Evolutionary conservation across 2,113 vertebrate genomes (phyloP), one percentile per base, ranked within the genome.

Genomic region (Channa argus): DNA sequence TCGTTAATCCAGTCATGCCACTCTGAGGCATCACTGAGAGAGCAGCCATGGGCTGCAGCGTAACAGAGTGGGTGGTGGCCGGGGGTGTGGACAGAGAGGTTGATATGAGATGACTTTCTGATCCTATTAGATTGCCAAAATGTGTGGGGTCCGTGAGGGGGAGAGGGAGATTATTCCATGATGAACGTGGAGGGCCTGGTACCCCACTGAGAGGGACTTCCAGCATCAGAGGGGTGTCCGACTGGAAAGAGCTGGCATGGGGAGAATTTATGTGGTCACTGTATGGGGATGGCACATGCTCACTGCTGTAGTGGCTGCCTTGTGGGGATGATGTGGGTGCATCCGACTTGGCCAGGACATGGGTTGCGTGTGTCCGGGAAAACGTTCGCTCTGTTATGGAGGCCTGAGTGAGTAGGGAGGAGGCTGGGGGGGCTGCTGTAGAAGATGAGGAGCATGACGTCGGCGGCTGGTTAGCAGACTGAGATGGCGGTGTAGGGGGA

Each of bases 61-160:
- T 96, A 90, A 96, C 95, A 82, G 97, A 97, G 94, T 97, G 96
- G 81, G 95, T 95, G 79, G 95, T 96, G 91, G 96, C 95, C 51
- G 97, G 97, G 9, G 98, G 97, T 12, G 98, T 99, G 91, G 97
- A 99, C 38, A 99, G 95, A 66, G 98, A 96, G 2, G 97, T 99
- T 93, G 98, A 98, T 60, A 99, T 95, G 76, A 99, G 96, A 90
- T 98, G 98, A 86, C 96, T 95, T 74, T 98, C 97, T 49, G 96
- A 93, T 75, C 94, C 95, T 1, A 99, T 94, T 78, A 99, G 96
- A 93, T 95, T 96, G 86, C 96, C 96, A 79, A 98, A 99, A 50
- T 96, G 96, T 58, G 96, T 92, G 69, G 97, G 94, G 75, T 99
- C 98, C 4, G 96, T 93, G 51, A 99, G 94, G 83, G 93, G 95